phyloP scores from a whole-genome alignment of 2,888 invertebrate genomes.

The Scelioninae gen. 1 region DNA sequence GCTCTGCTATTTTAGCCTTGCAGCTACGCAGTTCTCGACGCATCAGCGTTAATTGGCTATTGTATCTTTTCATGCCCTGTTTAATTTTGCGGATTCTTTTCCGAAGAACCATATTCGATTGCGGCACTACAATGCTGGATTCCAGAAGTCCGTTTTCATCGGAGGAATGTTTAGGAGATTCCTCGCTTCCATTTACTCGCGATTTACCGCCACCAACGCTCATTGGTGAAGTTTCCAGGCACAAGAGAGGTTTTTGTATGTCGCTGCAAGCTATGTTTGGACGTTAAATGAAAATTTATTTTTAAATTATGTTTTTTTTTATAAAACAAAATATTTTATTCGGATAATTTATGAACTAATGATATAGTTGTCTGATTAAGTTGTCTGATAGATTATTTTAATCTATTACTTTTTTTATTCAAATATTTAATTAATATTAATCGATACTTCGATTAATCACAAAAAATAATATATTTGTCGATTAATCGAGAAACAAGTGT shows the following conservation, averaged over 20 bases:
- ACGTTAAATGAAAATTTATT: constrained; percentile 2
- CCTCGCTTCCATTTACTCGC: constrained; percentile 84
- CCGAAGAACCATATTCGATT: constrained; percentile 93
- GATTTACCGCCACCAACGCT: constrained; percentile 85
- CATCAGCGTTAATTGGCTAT: constrained; percentile 91
- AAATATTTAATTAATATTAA: no score
- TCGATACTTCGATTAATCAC: no score
- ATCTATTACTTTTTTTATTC: no score
- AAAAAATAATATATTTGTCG: no score
- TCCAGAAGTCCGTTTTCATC: constrained; percentile 83
- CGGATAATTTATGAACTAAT: no score
- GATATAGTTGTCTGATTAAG: no score
- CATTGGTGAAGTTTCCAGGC: constrained; percentile 85
- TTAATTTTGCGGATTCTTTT: constrained; percentile 94
- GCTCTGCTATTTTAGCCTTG: constrained; percentile 92
- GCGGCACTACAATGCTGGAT: constrained; percentile 85
- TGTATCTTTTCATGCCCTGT: constrained; percentile 95
- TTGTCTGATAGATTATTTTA: no score
- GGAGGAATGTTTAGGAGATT: constrained; percentile 85
- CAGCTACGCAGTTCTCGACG: constrained; percentile 92
- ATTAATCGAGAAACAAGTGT: no score
- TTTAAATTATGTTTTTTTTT: background rate
- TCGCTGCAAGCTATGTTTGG: constrained; percentile 77
- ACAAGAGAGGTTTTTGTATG: constrained; percentile 82
- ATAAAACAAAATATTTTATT: no score